Percentiles rank a stretch among this genome's conserved stretches.
phyloP scores from a whole-genome alignment of 1,140 invertebrate species.

The Goniozus legneri region DNA sequence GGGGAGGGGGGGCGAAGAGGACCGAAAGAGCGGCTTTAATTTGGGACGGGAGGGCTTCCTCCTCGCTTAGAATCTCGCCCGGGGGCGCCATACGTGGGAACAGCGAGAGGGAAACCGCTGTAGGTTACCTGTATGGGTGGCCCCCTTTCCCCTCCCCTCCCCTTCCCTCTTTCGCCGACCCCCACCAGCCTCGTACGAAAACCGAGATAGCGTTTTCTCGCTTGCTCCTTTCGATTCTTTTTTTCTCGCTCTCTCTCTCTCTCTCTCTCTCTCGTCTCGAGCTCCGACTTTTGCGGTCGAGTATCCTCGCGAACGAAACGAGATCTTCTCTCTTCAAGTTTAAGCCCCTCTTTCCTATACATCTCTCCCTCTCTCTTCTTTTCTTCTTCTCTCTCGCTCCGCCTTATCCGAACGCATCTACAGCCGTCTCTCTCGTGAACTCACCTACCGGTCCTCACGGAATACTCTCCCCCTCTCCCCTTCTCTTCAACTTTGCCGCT shows the following conservation, averaged over 20 bases:
- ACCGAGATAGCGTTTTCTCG: too few relatives aligned
- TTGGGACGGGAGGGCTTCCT: conserved; percentile 38
- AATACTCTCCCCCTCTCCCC: not conserved
- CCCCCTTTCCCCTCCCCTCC: conserved; percentile 31
- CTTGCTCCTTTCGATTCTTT: too few relatives aligned
- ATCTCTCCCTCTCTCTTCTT: not conserved
- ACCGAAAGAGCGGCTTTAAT: conserved; percentile 40
- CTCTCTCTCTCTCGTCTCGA: not conserved
- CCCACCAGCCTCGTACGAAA: not conserved
- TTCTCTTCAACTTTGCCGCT: conserved; percentile 17
- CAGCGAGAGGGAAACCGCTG: not conserved
- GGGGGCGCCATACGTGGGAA: conserved; percentile 45
- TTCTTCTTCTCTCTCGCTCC: not conserved
- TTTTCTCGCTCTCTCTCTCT: too few relatives aligned
- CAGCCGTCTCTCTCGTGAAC: conserved; percentile 16
- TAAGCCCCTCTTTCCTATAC: too few relatives aligned
- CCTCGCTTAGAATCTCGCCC: conserved; percentile 35
- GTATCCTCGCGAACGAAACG: too few relatives aligned
- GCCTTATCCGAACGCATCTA: not conserved
- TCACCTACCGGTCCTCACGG: not conserved
- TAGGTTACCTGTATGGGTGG: conserved; percentile 36
- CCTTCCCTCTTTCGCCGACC: conserved; percentile 25
- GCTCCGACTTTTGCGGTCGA: conserved; percentile 12
- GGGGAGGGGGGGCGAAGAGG: conserved; percentile 34
- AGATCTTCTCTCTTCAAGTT: too few relatives aligned